Evolutionary conservation across 37 sponge, comb jelly and placozoan genomes (phyloP), one percentile per base, ranked within the genome.

Genomic region (Axinella damicornis): DNA sequence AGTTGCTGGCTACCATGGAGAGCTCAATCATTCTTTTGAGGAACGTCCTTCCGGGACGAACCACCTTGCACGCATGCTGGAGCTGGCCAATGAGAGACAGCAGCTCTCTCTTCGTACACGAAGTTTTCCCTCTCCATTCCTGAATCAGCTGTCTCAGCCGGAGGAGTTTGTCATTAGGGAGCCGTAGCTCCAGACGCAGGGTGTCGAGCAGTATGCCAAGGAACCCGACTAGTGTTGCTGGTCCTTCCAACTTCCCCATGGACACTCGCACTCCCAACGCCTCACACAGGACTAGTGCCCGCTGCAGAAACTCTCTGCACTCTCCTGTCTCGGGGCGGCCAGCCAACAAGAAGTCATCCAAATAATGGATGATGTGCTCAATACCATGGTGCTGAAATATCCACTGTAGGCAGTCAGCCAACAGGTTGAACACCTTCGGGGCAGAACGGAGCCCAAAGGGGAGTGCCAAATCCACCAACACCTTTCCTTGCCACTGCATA

Each of bases 81-180:
- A 81, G 56, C n/a, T 46, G 69, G 1, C 71, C 82, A 30, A 81
- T 57, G 1, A 81, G 61, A 1, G 71, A 69, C 0, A 69, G 27
- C 25, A 69, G 82, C 15, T 81, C 59, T 25, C 71, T 22, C 59
- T 69, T 69, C 39, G 19, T 25, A 24, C 82, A 81, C 1, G 15
- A 12, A 14, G 57, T 4, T 81, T 22, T 34, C 37, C 53, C n/a
- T 11, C 14, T 61, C 62, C 62, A 61, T 22, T 6, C n/a, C 25
- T 61, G 62, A 11, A 61, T 61, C 13, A 61, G 62, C 25, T 61
- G 62, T 14, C 14, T 61, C 25, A 22, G 12, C n/a, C n/a, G n/a
- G n/a, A n/a, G n/a, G n/a, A n/a, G n/a, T n/a, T n/a, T n/a, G n/a
- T n/a, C n/a, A n/a, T n/a, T n/a, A n/a, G n/a, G n/a, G n/a, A n/a